These are phyloP conservation scores for Trichogramma evanescens DNA, from an alignment of 2,888 invertebrate species.

Conservation along the genomic window DNA sequence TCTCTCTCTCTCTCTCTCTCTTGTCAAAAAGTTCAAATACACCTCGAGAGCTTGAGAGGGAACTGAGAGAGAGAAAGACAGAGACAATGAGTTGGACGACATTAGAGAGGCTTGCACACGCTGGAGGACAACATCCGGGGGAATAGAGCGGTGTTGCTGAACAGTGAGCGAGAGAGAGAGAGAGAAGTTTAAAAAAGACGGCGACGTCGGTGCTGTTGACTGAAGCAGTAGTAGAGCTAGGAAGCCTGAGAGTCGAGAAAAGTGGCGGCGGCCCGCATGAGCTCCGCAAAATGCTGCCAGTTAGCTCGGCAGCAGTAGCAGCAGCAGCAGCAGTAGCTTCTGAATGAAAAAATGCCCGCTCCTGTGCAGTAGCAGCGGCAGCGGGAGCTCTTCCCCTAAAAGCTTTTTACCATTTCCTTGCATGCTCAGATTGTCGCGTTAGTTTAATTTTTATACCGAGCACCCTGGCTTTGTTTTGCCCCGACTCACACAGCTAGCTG, in stretches of 20 bases:
- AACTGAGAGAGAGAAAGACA: neutral
- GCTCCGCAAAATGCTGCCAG: conserved; percentile 8
- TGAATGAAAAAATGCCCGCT: conserved; percentile 11
- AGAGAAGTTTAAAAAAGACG: neutral
- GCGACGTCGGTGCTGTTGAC: conserved; percentile 3
- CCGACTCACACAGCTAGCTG: no score
- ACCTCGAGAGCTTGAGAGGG: neutral
- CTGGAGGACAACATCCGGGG: no score
- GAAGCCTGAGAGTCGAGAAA: neutral
- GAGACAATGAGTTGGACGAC: conserved; percentile 15
- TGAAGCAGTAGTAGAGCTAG: neutral
- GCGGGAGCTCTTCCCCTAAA: conserved; percentile 17
- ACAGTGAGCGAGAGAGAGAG: neutral
- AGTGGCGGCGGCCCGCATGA: conserved; percentile 9
- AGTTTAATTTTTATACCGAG: conserved; percentile 10
- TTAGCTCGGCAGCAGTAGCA: neutral
- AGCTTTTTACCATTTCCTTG: conserved; percentile 25
- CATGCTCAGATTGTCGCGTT: conserved; percentile 8
- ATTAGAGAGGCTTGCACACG: neutral
- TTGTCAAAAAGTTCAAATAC: conserved; percentile 16
- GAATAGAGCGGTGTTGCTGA: no score
- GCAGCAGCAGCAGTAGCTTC: neutral
- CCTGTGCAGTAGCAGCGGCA: neutral
- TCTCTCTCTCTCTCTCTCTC: neutral
- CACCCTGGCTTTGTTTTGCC: neutral